Conservation (phyloP, 2,797 vertebrate species). For the Nothura maculosa region DNA sequence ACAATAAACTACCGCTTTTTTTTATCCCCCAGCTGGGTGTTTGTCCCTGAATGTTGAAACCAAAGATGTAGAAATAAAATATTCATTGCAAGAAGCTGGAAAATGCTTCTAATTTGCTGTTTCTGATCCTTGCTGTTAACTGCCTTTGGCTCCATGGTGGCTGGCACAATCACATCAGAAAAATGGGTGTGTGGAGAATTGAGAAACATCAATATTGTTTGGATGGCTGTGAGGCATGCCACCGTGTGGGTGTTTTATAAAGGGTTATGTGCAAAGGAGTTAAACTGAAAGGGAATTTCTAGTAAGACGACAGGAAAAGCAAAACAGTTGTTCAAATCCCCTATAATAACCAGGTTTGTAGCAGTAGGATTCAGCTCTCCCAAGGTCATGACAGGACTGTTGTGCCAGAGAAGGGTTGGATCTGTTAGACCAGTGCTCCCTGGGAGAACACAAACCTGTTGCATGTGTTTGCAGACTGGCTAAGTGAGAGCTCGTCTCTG, state of each 20-base stretch:
- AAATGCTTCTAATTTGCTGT: conserved; percentile 20
- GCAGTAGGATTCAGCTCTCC: not conserved
- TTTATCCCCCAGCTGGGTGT: not conserved
- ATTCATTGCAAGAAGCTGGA: not conserved
- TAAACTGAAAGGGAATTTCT: not conserved
- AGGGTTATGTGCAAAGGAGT: conserved; percentile 14
- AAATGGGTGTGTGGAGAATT: not conserved
- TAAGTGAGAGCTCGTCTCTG: not conserved
- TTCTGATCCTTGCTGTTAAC: conserved; percentile 15
- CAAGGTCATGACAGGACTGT: not conserved
- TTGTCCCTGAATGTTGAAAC: not conserved
- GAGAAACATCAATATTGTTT: not conserved
- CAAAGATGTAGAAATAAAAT: conserved; percentile 12
- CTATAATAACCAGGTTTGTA: not conserved
- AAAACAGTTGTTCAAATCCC: not conserved
- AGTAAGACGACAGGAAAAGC: not conserved
- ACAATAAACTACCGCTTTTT: not conserved
- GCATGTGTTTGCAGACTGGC: not conserved
- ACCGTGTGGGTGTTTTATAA: not conserved
- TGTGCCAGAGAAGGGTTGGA: not conserved
- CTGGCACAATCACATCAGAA: not conserved
- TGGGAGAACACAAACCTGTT: not conserved
- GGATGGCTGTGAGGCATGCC: not conserved
- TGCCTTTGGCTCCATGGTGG: not conserved
- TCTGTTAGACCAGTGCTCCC: not conserved